Evolutionary conservation across 2,797 vertebrate genomes (phyloP), one percentile per base, ranked within the genome.

Genomic region (Dipus sagitta): DNA sequence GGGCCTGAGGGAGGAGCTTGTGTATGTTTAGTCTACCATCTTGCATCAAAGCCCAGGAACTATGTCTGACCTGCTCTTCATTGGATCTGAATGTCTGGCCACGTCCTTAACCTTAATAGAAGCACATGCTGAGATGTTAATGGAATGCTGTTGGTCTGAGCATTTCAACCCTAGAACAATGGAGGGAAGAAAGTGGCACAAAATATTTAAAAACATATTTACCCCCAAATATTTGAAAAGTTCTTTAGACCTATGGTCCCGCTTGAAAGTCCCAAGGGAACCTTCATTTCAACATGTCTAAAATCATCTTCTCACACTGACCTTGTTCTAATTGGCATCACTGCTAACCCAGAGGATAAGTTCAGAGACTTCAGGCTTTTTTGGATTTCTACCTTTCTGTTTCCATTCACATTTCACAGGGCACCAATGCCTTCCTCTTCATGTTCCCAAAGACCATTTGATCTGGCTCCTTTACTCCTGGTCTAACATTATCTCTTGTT

Each of bases 141-240:
- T 14, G 3, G 23, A 88, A 8, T 30, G 52, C 9, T 70, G 60
- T 6, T 72, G 32, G 64, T 64, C 32, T 47, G 17, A 14, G 12
- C 30, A 7, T 58, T 75, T 42, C 30, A 83, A 34, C 21, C 38
- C 60, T 18, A 38, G 52, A 64, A 52, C 38, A 75, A 52, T 21
- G 32, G 18, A 30, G 1, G 54, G 23, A 52, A 78, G 21, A 83
- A 92, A 67, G 86, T 64, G 17, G 23, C 21, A 81, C 30, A 52
- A 30, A 64, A 83, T 32, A 72, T 20, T 60, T 91, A 32, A 60
- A 28, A 2, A 84, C 80, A 85, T 80, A 74, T 65, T 91, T 58
- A 30, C 4, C 26, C 9, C n/a, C 15, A 67, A 68, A 68, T 62
- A 68, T 68, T 74, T 82, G 14, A 67, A 72, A 88, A 89, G 24